Evolutionary conservation across 2,888 invertebrate genomes (phyloP), one percentile per base, ranked within the genome.

Genomic region (Epinotia ramella): DNA sequence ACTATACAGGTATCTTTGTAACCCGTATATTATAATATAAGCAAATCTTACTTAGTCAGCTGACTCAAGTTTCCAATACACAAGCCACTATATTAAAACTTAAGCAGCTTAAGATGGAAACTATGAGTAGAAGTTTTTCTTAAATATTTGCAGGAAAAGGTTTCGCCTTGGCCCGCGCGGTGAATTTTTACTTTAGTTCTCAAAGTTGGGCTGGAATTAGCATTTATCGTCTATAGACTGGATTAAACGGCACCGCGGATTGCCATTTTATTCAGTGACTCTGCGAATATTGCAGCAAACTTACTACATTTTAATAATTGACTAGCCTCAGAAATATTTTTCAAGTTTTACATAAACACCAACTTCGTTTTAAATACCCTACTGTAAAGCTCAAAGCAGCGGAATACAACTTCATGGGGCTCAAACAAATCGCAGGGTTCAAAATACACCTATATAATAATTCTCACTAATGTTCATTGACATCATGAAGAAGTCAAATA

Each of bases 151-250:
- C 81, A 78, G 77, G 78, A 84, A 82, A 84, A 84, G 82, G 81
- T 86, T 86, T 82, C 80, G 83, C 79, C 77, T 80, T 80, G 75
- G 79, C 77, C 81, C 79, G 81, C 81, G 82, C 85, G 80, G 80
- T 79, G 84, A 85, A 86, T 88, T 89, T 90, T 89, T 87, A 84
- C 85, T 83, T 86, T 88, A 85, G 83, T 84, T 84, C 78, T 82
- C 79, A 86, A 91, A 90, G 84, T 91, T 90, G 78, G 79, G 77
- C 81, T 85, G 81, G 81, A 89, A 91, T 92, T 91, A 89, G 87
- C 91, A 91, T 92, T 91, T 90, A 88, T 91, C 84, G 88, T 83
- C 85, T 87, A 86, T 87, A 84, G 85, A 86, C 84, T 82, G 86
- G 86, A 88, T 88, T 88, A 88, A 88, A 84, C 79, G 81, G 81